Percentiles rank a stretch among this genome's conserved stretches.
These are phyloP conservation scores for Pantherophis alleghaniensis DNA, from an alignment of 2,797 vertebrate genomes.

Conservation along the genomic window DNA sequence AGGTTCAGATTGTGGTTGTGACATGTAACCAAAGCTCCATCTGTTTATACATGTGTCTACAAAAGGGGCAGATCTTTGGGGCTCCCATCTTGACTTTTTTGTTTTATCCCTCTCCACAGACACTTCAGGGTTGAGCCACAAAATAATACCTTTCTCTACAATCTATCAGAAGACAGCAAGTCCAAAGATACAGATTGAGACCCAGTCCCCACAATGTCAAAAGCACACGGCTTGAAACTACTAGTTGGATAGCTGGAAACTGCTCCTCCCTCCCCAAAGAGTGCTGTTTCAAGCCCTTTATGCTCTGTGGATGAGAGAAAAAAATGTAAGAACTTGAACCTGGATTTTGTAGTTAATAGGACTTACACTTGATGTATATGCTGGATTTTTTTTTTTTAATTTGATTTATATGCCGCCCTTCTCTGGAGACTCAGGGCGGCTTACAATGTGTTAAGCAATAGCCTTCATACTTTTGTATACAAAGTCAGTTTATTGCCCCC, in stretches of 20 bases:
- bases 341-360: background rate
- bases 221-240: background rate
- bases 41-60: background rate
- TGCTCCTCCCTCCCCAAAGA: background rate
- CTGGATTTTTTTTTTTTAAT: background rate
- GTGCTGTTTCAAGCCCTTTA: background rate
- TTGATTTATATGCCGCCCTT: too few relatives aligned
- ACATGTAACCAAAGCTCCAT: background rate
- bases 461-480: too few relatives aligned
- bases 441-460: too few relatives aligned
- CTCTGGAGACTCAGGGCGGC: too few relatives aligned
- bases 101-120: background rate
- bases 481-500: too few relatives aligned
- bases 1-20: background rate
- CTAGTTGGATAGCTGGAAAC: background rate
- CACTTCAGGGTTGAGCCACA: background rate
- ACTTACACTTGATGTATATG: background rate
- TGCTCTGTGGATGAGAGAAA: background rate
- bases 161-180: background rate
- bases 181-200: background rate
- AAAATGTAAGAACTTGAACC: background rate
- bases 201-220: background rate
- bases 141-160: background rate
- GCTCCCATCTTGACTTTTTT: background rate
- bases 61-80: background rate